Evolutionary conservation across 1,140 invertebrate genomes (phyloP).

Genomic region (Magallana gigas): DNA sequence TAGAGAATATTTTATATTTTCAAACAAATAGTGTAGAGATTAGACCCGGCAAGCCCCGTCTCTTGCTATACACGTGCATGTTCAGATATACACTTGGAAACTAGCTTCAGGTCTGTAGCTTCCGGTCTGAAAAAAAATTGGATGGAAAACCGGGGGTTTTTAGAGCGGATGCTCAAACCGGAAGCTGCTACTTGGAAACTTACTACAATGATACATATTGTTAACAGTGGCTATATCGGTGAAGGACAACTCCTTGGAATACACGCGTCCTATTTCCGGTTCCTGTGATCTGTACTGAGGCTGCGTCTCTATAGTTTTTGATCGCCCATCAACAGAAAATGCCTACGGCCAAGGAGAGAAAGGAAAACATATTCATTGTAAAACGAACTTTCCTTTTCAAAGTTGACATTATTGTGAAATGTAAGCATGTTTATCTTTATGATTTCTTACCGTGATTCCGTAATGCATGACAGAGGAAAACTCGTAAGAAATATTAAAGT

Average conservation of each 20-base stretch:
- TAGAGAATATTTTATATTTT: no score
- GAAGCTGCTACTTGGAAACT: neutral
- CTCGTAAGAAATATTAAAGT: conserved; percentile 81
- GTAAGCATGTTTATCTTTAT: neutral
- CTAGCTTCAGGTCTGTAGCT: no score
- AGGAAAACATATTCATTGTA: no score
- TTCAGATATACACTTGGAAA: no score
- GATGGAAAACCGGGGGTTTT: no score
- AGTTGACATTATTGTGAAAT: no score
- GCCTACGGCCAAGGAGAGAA: conserved; percentile 51
- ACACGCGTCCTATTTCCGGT: conserved; percentile 63
- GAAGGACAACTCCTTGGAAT: conserved; percentile 65
- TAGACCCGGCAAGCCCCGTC: no score
- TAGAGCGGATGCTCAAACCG: no score
- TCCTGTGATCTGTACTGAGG: conserved; percentile 43
- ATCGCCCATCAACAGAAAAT: conserved; percentile 60
- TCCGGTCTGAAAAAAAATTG: no score
- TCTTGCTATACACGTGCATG: no score
- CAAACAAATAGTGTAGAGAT: no score
- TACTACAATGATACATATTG: conserved; percentile 65
- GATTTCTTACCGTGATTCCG: conserved; percentile 55
- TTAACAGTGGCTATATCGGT: conserved; percentile 66
- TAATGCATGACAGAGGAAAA: conserved; percentile 79
- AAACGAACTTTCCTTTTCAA: no score
- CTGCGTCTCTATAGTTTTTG: conserved; percentile 60